Evolutionary conservation across 2,113 vertebrate species (phyloP), one percentile per base, ranked within the genome.

Genomic region (Rhagologus leucostigma): DNA sequence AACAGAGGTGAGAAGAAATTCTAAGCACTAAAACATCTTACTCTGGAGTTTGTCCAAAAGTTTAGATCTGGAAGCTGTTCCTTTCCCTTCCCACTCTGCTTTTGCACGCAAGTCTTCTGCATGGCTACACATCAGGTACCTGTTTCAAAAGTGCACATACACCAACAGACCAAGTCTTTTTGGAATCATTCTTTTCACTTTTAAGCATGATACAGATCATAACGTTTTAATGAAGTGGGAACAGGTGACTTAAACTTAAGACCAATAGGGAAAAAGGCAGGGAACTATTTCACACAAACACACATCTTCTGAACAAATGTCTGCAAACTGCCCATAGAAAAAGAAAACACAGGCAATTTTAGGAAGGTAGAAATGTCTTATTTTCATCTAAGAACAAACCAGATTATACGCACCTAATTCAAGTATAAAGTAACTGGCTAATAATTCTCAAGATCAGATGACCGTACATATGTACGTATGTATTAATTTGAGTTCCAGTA

Each of bases 91-190:
- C 99, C 99, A 99, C 87, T 99, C 99, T 57, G 99, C 99, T 98
- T 99, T 99, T 96, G 98, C 99, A 86, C 98, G 98, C 74, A 99
- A 98, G 96, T 99, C 99, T 78, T 99, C 99, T 75, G 99, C 98
- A 93, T 99, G 98, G 97, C 99, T 99, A 97, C 99, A 99, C 99
- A 99, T 99, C 96, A 99, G 98, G 98, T 99, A 99, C 98, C 99
- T 99, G 92, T 82, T 93, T 75, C 73, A 63, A 94, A 91, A 89
- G 73, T 1, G 42, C 67, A 96, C 67, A 95, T 41, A 93, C 77
- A 95, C 57, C 83, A 92, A 97, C 32, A 92, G 62, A 84, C 73
- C 91, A 91, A 76, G 46, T 50, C 53, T 95, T 91, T 92, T 62
- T 79, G 60, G 68, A 93, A 91, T 55, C 24, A 33, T 17, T 82